These are phyloP conservation scores for Odiellus spinosus DNA, from an alignment of 2,888 invertebrate genomes.

Conservation along the genomic window DNA sequence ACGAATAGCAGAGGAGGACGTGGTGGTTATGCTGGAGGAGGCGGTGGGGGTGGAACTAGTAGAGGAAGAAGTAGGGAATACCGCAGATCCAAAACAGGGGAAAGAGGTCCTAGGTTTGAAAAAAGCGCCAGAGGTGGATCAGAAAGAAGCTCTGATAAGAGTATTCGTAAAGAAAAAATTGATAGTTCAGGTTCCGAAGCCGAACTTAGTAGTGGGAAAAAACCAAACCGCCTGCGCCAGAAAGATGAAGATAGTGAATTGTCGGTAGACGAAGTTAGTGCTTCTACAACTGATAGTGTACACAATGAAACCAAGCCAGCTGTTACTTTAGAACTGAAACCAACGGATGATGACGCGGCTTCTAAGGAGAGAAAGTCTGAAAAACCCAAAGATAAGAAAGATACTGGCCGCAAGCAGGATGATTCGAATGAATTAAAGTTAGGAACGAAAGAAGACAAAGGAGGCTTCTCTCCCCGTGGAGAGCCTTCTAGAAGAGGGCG, in stretches of 20 bases:
- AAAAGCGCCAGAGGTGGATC: conserved; percentile 11
- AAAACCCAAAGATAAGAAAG: conserved; percentile 12
- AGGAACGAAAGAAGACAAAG: conserved; percentile 24
- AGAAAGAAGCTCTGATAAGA: conserved; percentile 13
- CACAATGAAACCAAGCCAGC: conserved; percentile 15
- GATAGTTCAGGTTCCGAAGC: conserved; percentile 21
- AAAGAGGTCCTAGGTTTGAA: conserved; percentile 21
- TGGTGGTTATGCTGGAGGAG: conserved; percentile 8
- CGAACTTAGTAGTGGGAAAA: conserved; percentile 12
- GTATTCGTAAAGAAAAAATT: conserved; percentile 15
- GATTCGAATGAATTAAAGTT: not conserved
- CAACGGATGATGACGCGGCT: conserved; percentile 5
- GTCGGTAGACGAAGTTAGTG: conserved; percentile 26
- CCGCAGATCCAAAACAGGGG: conserved; percentile 15
- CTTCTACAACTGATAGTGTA: conserved; percentile 25
- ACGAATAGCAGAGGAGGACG: conserved; percentile 11
- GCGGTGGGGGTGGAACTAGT: conserved; percentile 20
- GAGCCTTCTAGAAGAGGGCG: conserved; percentile 76
- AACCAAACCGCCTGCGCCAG: conserved; percentile 16
- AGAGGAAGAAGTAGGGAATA: conserved; percentile 25
- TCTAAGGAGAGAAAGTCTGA: conserved; percentile 11
- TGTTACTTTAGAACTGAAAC: conserved; percentile 7
- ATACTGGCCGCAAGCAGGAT: not conserved
- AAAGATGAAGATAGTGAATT: conserved; percentile 22
- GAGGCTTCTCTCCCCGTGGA: conserved; percentile 69